A percentile compares a stretch with the other conserved stretches of the same genome.
Conservation (phyloP, 2,113 vertebrate species). For the Gambusia holbrooki region DNA sequence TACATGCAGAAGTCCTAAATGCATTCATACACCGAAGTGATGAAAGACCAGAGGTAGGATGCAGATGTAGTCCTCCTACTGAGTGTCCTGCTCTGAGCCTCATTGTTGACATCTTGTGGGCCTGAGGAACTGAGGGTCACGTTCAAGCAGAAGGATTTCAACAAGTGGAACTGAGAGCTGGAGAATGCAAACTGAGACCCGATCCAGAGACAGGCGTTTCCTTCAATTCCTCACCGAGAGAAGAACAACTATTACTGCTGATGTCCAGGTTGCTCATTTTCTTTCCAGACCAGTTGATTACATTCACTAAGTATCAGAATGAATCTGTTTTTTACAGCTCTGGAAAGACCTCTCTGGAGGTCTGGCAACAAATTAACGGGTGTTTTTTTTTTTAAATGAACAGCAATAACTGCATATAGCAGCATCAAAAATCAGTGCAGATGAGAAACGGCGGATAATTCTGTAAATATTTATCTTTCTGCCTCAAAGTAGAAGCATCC, state of each 20-base stretch:
- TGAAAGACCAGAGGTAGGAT: neutral
- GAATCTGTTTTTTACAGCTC: neutral
- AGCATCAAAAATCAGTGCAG: neutral
- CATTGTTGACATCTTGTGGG: neutral
- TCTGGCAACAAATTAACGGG: neutral
- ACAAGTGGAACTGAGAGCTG: neutral
- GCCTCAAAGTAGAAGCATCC: conserved; percentile 2
- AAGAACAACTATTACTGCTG: neutral
- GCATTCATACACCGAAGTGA: neutral
- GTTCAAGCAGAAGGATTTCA: neutral
- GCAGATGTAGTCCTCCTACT: neutral
- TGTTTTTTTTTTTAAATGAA: neutral
- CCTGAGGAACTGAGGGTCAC: neutral
- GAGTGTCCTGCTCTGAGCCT: neutral
- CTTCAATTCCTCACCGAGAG: neutral
- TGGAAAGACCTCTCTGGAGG: neutral
- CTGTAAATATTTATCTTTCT: conserved; percentile 1
- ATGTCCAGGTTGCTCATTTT: neutral
- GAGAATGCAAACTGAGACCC: neutral
- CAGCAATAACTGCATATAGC: neutral
- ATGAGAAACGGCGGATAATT: neutral
- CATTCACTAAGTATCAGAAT: neutral
- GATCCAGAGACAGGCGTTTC: neutral
- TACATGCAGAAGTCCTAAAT: neutral
- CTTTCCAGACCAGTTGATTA: neutral